phyloP scores from a whole-genome alignment of 2,113 vertebrate species.

The Bufo bufo region DNA sequence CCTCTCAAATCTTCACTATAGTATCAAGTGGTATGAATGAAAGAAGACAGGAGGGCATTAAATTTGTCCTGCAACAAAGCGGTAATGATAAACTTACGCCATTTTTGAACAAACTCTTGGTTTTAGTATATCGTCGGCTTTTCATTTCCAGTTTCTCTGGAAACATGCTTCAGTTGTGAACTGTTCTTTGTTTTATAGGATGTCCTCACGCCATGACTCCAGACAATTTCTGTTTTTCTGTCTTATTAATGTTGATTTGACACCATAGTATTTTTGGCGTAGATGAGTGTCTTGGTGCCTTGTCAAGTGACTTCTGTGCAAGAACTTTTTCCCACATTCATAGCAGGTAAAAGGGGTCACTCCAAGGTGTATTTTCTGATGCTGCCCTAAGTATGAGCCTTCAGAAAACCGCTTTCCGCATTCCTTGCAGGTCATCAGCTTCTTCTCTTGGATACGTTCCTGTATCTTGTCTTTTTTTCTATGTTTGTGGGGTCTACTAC shows the following conservation, averaged over 20 bases:
- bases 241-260: not conserved
- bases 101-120: too few relatives aligned
- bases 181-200: too few relatives aligned
- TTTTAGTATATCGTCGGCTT: too few relatives aligned
- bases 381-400: not conserved
- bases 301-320: not conserved
- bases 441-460: not conserved
- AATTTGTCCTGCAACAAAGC: too few relatives aligned
- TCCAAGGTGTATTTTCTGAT: not conserved
- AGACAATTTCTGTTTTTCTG: not conserved
- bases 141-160: too few relatives aligned
- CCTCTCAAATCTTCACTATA: too few relatives aligned
- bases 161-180: too few relatives aligned
- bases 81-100: too few relatives aligned
- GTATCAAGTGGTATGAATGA: too few relatives aligned
- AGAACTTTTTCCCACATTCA: not conserved
- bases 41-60: too few relatives aligned
- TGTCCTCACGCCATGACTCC: too few relatives aligned
- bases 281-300: not conserved
- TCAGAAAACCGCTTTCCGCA: not conserved
- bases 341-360: not conserved
- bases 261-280: not conserved
- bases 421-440: not conserved
- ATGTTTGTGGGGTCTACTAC: not conserved
- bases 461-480: not conserved